phyloP scores from a whole-genome alignment of 2,113 vertebrate genomes.

The Chinchilla lanigera region DNA sequence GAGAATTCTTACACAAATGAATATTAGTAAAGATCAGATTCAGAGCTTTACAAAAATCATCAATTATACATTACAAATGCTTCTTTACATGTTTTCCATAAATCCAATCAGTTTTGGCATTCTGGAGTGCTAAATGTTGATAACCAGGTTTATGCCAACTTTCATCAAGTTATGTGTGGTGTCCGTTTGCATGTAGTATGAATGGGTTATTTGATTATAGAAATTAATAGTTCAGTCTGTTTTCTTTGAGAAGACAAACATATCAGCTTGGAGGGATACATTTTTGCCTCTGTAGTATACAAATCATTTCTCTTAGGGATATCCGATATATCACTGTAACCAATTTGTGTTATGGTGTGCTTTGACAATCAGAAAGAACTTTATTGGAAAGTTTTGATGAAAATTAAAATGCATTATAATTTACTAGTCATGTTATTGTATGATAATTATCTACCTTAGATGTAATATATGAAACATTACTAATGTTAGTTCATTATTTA shows the following conservation, averaged over 20 bases:
- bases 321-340: neutral
- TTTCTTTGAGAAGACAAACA: neutral
- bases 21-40: neutral
- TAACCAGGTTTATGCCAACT: constrained; percentile 43
- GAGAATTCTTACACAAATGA: neutral
- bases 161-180: neutral
- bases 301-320: neutral
- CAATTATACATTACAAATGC: neutral
- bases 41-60: neutral
- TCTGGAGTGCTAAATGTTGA: neutral
- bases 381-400: constrained; percentile 1
- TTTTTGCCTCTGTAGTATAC: neutral
- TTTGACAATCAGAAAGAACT: neutral
- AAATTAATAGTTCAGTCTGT: neutral
- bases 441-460: constrained; percentile 3
- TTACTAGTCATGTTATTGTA: neutral
- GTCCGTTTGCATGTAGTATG: neutral
- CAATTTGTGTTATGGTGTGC: neutral
- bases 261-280: neutral
- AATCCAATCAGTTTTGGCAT: neutral
- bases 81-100: neutral
- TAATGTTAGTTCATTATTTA: neutral
- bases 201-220: neutral
- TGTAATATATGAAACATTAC: neutral
- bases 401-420: constrained; percentile 35